Evolutionary conservation across 2,797 vertebrate genomes (phyloP), one percentile per base, ranked within the genome.

Genomic region (Aeoliscus strigatus): DNA sequence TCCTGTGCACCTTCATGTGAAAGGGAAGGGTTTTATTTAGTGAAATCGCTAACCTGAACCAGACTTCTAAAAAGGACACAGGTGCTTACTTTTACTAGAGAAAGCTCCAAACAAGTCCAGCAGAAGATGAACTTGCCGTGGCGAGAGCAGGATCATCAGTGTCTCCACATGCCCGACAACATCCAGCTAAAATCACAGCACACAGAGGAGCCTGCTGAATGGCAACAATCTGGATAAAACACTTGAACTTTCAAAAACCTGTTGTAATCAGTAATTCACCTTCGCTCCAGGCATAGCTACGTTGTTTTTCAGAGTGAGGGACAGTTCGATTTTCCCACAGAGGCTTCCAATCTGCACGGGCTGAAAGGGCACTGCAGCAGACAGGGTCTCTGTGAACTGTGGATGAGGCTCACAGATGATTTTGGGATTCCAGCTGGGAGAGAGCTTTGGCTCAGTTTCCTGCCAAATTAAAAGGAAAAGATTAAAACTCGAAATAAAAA

Each of bases 361-460:
- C 39, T 97, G 91, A 51, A 93, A 96, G 1, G 89, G 89, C 3
- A 90, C 82, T 29, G 90, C 73, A 53, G 92, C 89, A 26, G 91
- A 91, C 11, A 94, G 60, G 2, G 80, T 92, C 77, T 95, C 92
- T 34, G 92, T 92, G 74, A 98, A 88, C 41, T 99, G 96, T 1
- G 96, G 96, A 73, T 99, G 96, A 37, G 96, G 95, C 60, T 99
- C 96, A 58, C 92, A 97, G 43, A 91, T 89, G 44, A 98, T 97
- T 90, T 93, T 96, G 50, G 96, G 94, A 82, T 96, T 98, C 96
- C 96, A 99, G 81, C 95, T 98, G 4, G 96, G 96, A 23, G 94
- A 99, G 32, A 99, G 89, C 71, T 98, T 99, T 73, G 93, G 92
- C 84, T 99, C 96, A 8, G 87, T 90, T 82, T 97, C 93, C 96